These are phyloP conservation scores for Euplexia lucipara DNA, from an alignment of 2,888 invertebrate genomes.

Conservation along the genomic window DNA sequence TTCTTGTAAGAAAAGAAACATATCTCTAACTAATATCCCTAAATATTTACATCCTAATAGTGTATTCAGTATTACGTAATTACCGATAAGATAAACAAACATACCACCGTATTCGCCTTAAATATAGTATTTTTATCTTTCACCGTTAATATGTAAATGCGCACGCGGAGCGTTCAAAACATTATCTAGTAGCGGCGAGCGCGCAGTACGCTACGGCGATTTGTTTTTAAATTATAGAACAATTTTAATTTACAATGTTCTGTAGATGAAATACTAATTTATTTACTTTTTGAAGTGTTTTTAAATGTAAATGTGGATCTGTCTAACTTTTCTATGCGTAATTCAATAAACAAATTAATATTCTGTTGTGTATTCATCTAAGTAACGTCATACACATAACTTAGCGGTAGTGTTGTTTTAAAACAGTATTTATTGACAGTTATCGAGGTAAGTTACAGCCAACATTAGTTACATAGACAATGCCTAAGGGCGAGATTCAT, in stretches of 20 bases:
- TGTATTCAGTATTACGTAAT: conserved; percentile 9
- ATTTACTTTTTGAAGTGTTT: neutral
- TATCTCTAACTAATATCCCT: neutral
- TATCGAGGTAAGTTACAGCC: conserved; percentile 25
- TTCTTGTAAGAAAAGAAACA: neutral
- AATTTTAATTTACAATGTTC: neutral
- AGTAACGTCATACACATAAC: neutral
- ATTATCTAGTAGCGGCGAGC: conserved; percentile 49
- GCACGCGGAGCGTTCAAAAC: conserved; percentile 68
- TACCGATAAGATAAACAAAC: conserved; percentile 39
- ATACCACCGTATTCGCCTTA: conserved; percentile 66
- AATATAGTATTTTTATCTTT: conserved; percentile 81
- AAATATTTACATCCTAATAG: conserved; percentile 19
- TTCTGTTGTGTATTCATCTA: conserved; percentile 15
- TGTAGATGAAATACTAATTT: neutral
- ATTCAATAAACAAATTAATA: neutral
- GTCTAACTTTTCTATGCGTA: neutral
- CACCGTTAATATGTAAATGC: conserved; percentile 80
- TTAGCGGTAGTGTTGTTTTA: conserved; percentile 1
- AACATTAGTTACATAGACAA: neutral
- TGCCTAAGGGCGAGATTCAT: too few species aligned
- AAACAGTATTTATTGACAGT: conserved; percentile 4
- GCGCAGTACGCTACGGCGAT: conserved; percentile 42
- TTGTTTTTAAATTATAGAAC: conserved; percentile 22
- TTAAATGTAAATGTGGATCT: neutral